Conservation (phyloP, 64 coral and sea anemone genomes). For the Trachythela sp. region DNA sequence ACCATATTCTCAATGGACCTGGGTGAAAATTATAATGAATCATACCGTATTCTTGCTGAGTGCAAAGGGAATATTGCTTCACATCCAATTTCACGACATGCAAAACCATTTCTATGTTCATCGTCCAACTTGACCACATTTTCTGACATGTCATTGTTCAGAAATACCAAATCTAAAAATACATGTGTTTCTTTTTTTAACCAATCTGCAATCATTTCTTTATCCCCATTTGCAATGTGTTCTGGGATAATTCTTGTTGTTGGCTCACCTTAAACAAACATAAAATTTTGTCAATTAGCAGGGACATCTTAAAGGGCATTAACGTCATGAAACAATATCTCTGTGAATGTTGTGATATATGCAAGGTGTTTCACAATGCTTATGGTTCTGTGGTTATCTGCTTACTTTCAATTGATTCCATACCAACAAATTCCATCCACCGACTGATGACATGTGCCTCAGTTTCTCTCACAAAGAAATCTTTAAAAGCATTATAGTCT, state of each 20-base stretch:
- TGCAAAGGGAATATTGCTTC: slow-evolving; percentile 24
- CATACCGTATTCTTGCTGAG: slow-evolving; percentile 40
- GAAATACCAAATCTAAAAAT: slow-evolving; percentile 11
- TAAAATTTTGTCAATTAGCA: not conserved
- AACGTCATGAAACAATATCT: no score
- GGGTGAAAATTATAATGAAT: not conserved
- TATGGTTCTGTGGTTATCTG: not conserved
- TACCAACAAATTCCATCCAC: slow-evolving; percentile 57
- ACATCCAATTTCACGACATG: slow-evolving; percentile 34
- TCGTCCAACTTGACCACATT: slow-evolving; percentile 38
- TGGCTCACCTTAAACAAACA: slow-evolving; percentile 12
- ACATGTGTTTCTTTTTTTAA: slow-evolving; percentile 30
- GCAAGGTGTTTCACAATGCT: no score
- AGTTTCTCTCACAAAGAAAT: slow-evolving; percentile 55
- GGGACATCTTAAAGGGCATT: no score
- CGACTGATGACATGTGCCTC: slow-evolving; percentile 45
- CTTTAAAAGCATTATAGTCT: slow-evolving; percentile 64
- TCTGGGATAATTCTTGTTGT: slow-evolving; percentile 37
- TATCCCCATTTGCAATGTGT: slow-evolving; percentile 3
- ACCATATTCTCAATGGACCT: not conserved
- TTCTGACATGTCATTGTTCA: slow-evolving; percentile 32
- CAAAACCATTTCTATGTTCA: slow-evolving; percentile 32
- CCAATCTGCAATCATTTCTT: slow-evolving; percentile 30
- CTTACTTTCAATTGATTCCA: slow-evolving; percentile 41
- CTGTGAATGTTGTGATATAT: no score